These are phyloP conservation scores for Hucho hucho DNA, from an alignment of 2,113 vertebrate species.

Conservation along the genomic window DNA sequence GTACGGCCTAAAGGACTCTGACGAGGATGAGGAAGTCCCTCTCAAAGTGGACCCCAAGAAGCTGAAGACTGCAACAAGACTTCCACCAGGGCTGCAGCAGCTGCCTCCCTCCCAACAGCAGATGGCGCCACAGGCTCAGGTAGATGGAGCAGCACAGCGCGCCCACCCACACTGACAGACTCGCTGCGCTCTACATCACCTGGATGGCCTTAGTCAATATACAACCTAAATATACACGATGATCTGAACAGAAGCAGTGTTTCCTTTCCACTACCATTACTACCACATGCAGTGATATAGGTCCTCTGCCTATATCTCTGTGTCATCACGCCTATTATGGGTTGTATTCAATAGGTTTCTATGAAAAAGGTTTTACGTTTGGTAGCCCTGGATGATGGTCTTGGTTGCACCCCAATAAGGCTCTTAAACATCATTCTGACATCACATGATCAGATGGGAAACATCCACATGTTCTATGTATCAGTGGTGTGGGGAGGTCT, in stretches of 20 bases:
- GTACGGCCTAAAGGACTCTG: constrained; percentile 92
- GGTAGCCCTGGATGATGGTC: no score
- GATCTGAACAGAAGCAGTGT: no score
- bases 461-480: not conserved
- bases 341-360: no score
- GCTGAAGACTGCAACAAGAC: constrained; percentile 78
- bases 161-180: constrained; percentile 34
- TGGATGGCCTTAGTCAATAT: not conserved
- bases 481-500: not conserved
- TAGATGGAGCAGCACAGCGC: constrained; percentile 68
- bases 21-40: constrained; percentile 88
- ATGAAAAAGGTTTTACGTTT: no score
- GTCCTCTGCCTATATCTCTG: no score
- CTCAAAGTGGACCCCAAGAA: constrained; percentile 86
- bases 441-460: not conserved
- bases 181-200: not conserved
- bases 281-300: no score
- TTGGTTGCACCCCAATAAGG: no score
- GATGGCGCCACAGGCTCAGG: constrained; percentile 82
- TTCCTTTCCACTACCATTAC: no score
- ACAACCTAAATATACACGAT: no score
- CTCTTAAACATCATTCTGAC: no score
- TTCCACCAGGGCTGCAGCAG: constrained; percentile 63
- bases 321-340: no score
- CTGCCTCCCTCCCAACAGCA: constrained; percentile 72